Evolutionary conservation across 2,113 vertebrate genomes (phyloP), one percentile per base, ranked within the genome.

Genomic region (Ptilonorhynchus violaceus): DNA sequence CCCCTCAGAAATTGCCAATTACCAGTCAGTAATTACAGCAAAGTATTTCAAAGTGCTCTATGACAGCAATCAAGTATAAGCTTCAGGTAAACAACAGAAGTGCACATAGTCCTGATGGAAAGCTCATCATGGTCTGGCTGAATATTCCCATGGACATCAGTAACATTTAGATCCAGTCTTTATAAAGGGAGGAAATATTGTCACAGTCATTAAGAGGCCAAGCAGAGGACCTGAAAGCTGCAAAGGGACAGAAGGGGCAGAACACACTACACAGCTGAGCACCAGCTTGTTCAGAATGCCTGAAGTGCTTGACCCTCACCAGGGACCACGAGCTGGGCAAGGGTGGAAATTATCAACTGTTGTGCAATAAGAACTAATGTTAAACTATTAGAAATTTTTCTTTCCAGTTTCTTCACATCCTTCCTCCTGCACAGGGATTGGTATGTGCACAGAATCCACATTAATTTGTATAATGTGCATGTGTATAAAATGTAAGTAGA

Each of bases 301-400:
- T 60, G 24, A 82, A 88, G 27, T 44, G 24, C 41, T 20, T 68
- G 66, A 37, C 6, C 23, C 31, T 10, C 53, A 73, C 13, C 37
- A 75, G 8, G 67, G 6, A 16, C 24, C 4, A 0, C 0, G 1
- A 25, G 7, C 14, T 74, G 42, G 18, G 6, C 10, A 33, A 58
- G 7, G 4, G 11, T 31, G 5, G 12, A 42, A 76, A 81, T 33
- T 18, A 11, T 20, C 27, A 88, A 8, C 4, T 62, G 5, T 20
- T 88, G 15, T 3, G 1, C 9, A 58, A n/a, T 22, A 8, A 67
- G 12, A 11, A 60, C 13, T 53, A 44, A 66, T 6, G 15, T 23
- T 63, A 84, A 66, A 33, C 20, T 2, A 11, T 31, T n/a, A 19
- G 3, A 58, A 2, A 4, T 33, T 82, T 77, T 78, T 24, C 3